Evolutionary conservation across 2,797 vertebrate species (phyloP).

Genomic region (Amazonetta brasiliensis): DNA sequence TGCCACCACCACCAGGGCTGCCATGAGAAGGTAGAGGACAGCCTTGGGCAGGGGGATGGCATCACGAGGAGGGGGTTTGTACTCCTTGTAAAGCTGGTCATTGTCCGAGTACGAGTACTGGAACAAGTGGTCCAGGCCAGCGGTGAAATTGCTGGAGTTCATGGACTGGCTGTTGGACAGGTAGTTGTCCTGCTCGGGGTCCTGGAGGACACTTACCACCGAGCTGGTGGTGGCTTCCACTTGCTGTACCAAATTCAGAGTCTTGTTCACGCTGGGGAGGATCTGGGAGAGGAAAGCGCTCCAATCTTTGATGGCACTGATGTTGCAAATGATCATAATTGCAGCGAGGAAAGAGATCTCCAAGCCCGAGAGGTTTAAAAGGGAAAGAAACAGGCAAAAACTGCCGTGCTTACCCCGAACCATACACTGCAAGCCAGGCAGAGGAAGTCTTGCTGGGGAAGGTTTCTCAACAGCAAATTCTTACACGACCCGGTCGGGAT

Average conservation of each 20-base stretch:
- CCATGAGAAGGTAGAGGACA: conserved; percentile 91
- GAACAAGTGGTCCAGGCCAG: conserved; percentile 86
- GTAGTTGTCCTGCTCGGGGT: conserved; percentile 82
- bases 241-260: conserved; percentile 82
- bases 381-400: not conserved
- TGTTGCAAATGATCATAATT: conserved; percentile 89
- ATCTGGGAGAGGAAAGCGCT: conserved; percentile 89
- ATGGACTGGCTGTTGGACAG: conserved; percentile 83
- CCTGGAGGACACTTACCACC: conserved; percentile 84
- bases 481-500: not conserved
- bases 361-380: conserved; percentile 38
- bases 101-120: conserved; percentile 88
- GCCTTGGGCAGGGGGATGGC: conserved; percentile 89
- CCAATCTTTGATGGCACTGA: conserved; percentile 90
- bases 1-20: conserved; percentile 89
- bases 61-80: conserved; percentile 83
- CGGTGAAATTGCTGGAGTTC: conserved; percentile 85
- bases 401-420: not conserved
- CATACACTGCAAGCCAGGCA: not conserved
- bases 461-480: conserved; percentile 23
- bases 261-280: conserved; percentile 87
- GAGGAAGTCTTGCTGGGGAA: conserved; percentile 6
- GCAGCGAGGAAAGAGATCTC: conserved; percentile 21
- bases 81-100: conserved; percentile 86
- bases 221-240: conserved; percentile 85